Base-by-base conservation (phyloP, 1,140 invertebrate species). In the Zeugodacus cucurbitae region DNA sequence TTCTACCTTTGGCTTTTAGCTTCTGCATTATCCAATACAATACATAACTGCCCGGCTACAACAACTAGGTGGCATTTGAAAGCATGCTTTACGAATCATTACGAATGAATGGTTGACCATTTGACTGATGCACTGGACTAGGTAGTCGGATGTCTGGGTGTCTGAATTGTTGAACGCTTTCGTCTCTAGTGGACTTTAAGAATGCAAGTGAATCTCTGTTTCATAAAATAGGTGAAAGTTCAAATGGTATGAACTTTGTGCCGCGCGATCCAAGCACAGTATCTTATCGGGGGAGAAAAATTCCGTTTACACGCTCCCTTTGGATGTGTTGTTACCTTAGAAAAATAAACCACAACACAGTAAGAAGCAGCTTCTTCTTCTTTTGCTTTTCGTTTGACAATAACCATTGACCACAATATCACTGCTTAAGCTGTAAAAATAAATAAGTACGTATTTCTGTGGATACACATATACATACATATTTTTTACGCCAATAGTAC, bases 11-110 rank as follows among this genome's bases (percentile, higher is more conserved):
- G 41, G 74, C 74, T 48, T 82, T 82, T 82, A 37, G 41, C 74
- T 82, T 82, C 74, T 82, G 41, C 44, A 82, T 78, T 78, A 78
- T 78, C 70, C 37, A 78, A 44, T 70, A 70, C 58, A 62, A 62
- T 62, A 11, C 41, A 82, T 41, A 44, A 54, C 74, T 82, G 74
- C 74, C 74, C 74, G 17, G 26, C n/a, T 29, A 82, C 20, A 82
- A 82, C 74, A 82, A 82, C 74, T 82, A 48, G 74, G 74, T 48
- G 74, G 74, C n/a, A 82, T 82, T 82, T 48, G 34, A 74, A 82
- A 82, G 44, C 74, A 48, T 48, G n/a, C 32, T 34, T 26, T 26
- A n/a, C 41, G 41, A 82, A 82, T 29, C 32, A 20, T 26, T 26
- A n/a, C 41, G 41, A 82, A 82, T 29, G 22, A 82, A 82, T 26